phyloP scores from a whole-genome alignment of 1,140 invertebrate species.

The Apis mellifera region DNA sequence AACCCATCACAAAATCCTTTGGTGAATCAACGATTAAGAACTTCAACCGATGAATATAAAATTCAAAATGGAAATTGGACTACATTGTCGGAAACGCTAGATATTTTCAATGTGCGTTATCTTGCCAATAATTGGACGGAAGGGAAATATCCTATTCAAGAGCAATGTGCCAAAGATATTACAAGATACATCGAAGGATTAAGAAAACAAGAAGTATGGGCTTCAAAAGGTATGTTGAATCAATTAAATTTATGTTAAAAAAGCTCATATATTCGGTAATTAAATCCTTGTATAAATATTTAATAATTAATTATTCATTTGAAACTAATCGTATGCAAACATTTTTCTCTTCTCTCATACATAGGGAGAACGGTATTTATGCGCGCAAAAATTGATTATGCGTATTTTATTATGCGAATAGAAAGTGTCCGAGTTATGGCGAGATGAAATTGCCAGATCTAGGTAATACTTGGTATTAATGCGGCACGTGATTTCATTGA shows the following conservation, averaged over 20 bases:
- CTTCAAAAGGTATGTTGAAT: conserved; percentile 86
- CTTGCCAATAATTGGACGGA: conserved; percentile 77
- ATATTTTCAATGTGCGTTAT: conserved; percentile 79
- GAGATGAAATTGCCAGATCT: neutral
- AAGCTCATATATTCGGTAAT: neutral
- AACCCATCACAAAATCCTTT: conserved; percentile 25
- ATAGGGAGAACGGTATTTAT: conserved; percentile 56
- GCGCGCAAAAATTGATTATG: conserved; percentile 64
- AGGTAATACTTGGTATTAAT: neutral
- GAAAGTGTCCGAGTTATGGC: conserved; percentile 62
- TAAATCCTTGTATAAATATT: neutral
- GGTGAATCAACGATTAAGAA: conserved; percentile 60
- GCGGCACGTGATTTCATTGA: neutral
- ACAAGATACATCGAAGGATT: conserved; percentile 85
- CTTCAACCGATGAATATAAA: conserved; percentile 59
- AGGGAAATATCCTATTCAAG: conserved; percentile 68
- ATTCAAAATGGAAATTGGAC: conserved; percentile 65
- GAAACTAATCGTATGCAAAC: neutral
- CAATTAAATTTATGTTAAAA: neutral
- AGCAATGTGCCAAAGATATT: conserved; percentile 83
- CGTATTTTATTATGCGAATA: conserved; percentile 66
- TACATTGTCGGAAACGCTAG: conserved; percentile 76
- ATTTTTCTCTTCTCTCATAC: neutral
- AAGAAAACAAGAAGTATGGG: conserved; percentile 85
- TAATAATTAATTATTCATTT: neutral